Evolutionary conservation across 1,140 invertebrate genomes (phyloP).

Genomic region (Popillia japonica): DNA sequence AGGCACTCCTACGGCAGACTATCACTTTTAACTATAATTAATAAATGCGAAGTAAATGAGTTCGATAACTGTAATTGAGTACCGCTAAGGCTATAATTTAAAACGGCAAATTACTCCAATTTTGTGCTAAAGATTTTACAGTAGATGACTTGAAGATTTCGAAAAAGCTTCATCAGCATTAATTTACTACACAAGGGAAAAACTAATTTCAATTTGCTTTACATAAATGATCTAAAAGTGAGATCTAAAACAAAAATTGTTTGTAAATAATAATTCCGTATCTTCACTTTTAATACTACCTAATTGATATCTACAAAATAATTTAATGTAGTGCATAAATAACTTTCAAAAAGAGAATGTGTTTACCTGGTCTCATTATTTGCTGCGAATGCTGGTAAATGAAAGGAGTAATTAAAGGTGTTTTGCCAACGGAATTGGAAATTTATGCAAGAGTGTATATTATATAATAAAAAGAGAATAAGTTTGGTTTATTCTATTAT

Average conservation of each 20-base stretch:
- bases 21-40: too few relatives aligned
- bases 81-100: too few relatives aligned
- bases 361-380: neutral
- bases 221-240: neutral
- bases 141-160: too few relatives aligned
- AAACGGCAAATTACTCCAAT: too few relatives aligned
- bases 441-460: neutral
- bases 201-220: too few relatives aligned
- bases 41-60: too few relatives aligned
- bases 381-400: neutral
- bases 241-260: neutral
- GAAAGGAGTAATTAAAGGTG: neutral
- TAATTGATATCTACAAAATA: neutral
- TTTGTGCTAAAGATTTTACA: too few relatives aligned
- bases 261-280: neutral
- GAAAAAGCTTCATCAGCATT: too few relatives aligned
- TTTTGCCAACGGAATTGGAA: neutral
- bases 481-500: neutral
- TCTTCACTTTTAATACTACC: neutral
- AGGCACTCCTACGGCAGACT: too few relatives aligned
- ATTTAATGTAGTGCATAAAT: neutral
- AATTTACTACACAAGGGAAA: too few relatives aligned
- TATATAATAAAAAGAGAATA: neutral
- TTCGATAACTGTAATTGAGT: too few relatives aligned
- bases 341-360: neutral